phyloP scores from a whole-genome alignment of 1,140 invertebrate species.

The Sogatella furcifera region DNA sequence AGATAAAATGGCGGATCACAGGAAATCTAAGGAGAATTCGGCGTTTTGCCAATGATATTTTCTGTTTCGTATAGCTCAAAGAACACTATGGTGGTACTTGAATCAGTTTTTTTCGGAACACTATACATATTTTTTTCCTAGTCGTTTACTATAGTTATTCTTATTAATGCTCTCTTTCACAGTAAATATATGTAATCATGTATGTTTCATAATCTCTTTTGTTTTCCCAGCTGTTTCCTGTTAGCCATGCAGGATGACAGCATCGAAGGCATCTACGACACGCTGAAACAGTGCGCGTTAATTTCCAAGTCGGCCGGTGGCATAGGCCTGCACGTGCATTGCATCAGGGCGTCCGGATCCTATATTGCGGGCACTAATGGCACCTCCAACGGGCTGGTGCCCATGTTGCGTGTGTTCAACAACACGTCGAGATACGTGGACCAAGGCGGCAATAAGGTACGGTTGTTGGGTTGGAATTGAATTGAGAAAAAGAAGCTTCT shows the following conservation, averaged over 20 bases:
- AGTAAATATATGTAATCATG: constrained; percentile 3
- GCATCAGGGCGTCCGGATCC: constrained; percentile 84
- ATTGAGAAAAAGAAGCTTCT: neutral
- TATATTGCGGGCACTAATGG: constrained; percentile 93
- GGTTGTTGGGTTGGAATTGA: neutral
- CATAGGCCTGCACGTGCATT: constrained; percentile 94
- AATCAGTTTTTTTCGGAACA: no score
- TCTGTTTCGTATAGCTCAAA: no score
- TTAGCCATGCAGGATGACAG: constrained; percentile 93
- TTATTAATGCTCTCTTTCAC: no score
- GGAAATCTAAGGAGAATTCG: no score
- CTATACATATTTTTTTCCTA: no score
- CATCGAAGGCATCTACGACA: constrained; percentile 97
- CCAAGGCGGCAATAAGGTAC: constrained; percentile 91
- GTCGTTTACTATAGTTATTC: no score
- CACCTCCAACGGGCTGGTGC: constrained; percentile 91
- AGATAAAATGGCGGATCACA: no score
- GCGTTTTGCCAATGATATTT: no score
- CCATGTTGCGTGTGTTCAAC: constrained; percentile 94
- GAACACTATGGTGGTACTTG: no score
- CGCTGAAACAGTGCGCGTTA: constrained; percentile 85
- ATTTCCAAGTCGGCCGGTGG: constrained; percentile 97
- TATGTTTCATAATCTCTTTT: constrained; percentile 7
- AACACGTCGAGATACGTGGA: constrained; percentile 95
- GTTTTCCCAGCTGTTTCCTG: constrained; percentile 69